Evolutionary conservation across 2,888 invertebrate species (phyloP).

Genomic region (Epistrophella euchroma): DNA sequence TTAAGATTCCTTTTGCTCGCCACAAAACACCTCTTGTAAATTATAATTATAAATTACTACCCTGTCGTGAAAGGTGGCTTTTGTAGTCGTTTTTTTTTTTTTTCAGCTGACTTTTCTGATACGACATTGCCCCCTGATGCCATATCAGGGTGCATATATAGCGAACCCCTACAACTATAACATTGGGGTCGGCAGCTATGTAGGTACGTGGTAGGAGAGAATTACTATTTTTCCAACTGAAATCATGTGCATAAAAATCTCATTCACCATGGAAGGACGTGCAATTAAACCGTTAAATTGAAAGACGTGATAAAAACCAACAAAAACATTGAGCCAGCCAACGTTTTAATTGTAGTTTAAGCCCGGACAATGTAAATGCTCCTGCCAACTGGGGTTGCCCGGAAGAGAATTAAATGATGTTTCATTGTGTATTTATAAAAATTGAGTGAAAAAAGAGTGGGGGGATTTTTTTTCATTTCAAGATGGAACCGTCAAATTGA

Average conservation of each 20-base stretch:
- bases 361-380: background rate
- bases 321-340: background rate
- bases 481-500: background rate
- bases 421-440: background rate
- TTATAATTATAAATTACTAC: slow-evolving; percentile 65
- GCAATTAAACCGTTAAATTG: slow-evolving; percentile 65
- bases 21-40: slow-evolving; percentile 46
- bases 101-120: background rate
- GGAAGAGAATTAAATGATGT: slow-evolving; percentile 12
- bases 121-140: background rate
- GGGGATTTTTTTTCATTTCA: background rate
- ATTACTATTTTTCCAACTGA: slow-evolving; percentile 18
- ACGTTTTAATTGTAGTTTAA: slow-evolving; percentile 23
- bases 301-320: slow-evolving; percentile 47
- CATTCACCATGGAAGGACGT: slow-evolving; percentile 44
- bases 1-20: slow-evolving; percentile 10
- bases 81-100: slow-evolving; percentile 21
- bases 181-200: background rate
- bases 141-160: too few relatives aligned
- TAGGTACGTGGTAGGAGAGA: background rate
- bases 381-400: background rate
- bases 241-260: slow-evolving; percentile 55
- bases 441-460: background rate
- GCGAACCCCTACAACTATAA: background rate
- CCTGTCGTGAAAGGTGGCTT: slow-evolving; percentile 30